Conservation (phyloP, 2,797 vertebrate species). For the Anas bernieri region DNA sequence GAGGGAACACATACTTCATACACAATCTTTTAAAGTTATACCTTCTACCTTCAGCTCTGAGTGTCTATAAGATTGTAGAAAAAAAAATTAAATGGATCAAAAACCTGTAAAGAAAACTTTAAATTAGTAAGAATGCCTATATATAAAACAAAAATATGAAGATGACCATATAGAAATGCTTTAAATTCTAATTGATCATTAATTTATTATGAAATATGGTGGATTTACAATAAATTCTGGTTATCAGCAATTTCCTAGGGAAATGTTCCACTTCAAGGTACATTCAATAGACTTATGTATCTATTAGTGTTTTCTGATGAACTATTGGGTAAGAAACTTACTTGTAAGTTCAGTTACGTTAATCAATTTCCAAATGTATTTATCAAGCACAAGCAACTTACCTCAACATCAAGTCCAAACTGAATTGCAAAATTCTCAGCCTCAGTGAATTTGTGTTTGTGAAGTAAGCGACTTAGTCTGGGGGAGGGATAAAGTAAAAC, state of each 20-base stretch:
- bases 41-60: not conserved
- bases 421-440: conserved; percentile 94
- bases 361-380: not conserved
- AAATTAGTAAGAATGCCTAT: not conserved
- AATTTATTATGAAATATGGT: not conserved
- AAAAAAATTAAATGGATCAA: not conserved
- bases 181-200: not conserved
- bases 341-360: not conserved
- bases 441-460: conserved; percentile 94
- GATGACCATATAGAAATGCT: not conserved
- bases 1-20: not conserved
- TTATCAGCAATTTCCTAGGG: not conserved
- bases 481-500: not conserved
- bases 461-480: conserved; percentile 93
- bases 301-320: not conserved
- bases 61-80: not conserved
- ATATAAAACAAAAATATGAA: not conserved
- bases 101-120: not conserved
- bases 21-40: not conserved
- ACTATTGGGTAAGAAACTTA: not conserved
- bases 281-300: not conserved
- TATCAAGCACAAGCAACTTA: conserved; percentile 23
- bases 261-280: not conserved
- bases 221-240: not conserved
- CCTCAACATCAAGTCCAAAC: conserved; percentile 95